Conservation (phyloP, 1,140 invertebrate species). For the Telenomus remus region DNA sequence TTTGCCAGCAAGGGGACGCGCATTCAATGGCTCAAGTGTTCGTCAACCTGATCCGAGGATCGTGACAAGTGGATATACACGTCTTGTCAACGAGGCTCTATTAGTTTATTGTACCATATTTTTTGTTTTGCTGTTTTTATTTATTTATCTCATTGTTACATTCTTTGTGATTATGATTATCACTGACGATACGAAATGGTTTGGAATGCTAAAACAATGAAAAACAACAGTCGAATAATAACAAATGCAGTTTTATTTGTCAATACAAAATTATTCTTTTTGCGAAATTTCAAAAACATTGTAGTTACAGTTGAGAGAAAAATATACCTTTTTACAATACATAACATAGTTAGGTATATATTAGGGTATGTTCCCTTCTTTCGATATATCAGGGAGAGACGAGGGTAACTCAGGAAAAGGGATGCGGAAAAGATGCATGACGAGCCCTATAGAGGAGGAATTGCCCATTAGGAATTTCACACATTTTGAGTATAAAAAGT, state of each 20-base stretch:
- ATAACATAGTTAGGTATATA: no score
- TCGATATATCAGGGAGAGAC: not conserved
- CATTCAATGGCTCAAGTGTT: constrained; percentile 22
- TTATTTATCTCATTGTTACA: no score
- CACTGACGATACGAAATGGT: no score
- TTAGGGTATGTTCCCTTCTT: constrained; percentile 8
- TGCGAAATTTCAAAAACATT: no score
- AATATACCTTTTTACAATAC: no score
- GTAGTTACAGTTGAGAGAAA: no score
- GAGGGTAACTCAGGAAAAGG: constrained; percentile 5
- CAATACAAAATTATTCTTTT: no score
- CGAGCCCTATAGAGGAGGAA: constrained; percentile 22
- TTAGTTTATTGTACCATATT: not conserved
- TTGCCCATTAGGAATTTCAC: constrained; percentile 9
- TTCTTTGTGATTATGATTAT: no score
- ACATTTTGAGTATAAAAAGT: constrained; percentile 6
- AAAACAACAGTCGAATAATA: no score
- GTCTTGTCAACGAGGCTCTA: not conserved
- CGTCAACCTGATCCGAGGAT: constrained; percentile 32
- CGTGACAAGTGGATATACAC: constrained; percentile 16
- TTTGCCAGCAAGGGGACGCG: constrained; percentile 1
- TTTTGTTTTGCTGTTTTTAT: no score
- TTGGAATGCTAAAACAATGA: no score
- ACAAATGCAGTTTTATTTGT: no score
- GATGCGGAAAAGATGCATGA: constrained; percentile 23